Evolutionary conservation across 2,888 invertebrate genomes (phyloP).

Genomic region (Antheraea yamamai): DNA sequence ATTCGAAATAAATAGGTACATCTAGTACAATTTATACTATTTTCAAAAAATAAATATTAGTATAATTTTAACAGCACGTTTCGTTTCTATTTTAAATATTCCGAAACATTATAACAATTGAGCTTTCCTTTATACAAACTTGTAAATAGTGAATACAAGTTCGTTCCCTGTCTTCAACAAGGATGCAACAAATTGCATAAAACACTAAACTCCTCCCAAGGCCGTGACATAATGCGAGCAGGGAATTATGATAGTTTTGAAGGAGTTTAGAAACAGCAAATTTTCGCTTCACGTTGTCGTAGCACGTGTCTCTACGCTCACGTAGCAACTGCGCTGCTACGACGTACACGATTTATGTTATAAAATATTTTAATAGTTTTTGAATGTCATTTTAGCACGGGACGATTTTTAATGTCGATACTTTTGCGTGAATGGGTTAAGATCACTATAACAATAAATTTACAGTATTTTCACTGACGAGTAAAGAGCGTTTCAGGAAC

Average conservation of each 20-base stretch:
- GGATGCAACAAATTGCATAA: conserved; percentile 56
- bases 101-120: neutral
- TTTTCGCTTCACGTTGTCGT: conserved; percentile 56
- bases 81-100: neutral
- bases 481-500: neutral
- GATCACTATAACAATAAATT: neutral
- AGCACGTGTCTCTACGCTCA: conserved; percentile 27
- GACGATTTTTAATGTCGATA: neutral
- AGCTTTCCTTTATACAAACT: neutral
- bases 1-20: no score
- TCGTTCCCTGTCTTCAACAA: conserved; percentile 40
- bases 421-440: neutral
- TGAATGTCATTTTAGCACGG: conserved; percentile 29
- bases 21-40: neutral
- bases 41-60: neutral
- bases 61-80: neutral
- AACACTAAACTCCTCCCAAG: conserved; percentile 41
- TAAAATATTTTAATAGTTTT: conserved; percentile 64
- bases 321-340: conserved; percentile 51
- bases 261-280: conserved; percentile 72
- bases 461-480: neutral
- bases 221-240: conserved; percentile 69
- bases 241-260: conserved; percentile 77
- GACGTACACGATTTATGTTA: conserved; percentile 68
- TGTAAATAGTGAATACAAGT: neutral